Base-by-base conservation (phyloP, 2,888 invertebrate genomes). In the Eupithecia insigniata region DNA sequence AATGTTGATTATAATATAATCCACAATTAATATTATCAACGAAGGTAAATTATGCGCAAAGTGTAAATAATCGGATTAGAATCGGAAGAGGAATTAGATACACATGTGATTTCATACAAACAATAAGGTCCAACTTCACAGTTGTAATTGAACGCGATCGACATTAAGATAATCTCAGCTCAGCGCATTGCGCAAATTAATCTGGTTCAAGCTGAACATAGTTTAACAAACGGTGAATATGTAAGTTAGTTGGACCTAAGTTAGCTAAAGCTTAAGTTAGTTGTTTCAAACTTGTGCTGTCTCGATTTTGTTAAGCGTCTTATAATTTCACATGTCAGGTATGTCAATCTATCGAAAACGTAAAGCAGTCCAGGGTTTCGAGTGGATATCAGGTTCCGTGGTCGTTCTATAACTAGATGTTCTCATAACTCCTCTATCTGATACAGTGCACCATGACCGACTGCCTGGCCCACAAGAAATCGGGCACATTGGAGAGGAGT, bases 11-110 rank as follows among this genome's bases (percentile, higher is more conserved):
- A 16, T 18, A 60, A 60, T 30, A 30, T 1, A 58, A 58, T 58
- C 28, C 30, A 26, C 55, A 26, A 26, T 22, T 26, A 26, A 55
- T 34, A 55, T 30, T 51, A 66, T 66, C 46, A 51, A 32, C 51
- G 30, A 51, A 66, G 66, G 66, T 46, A 32, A 30, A 30, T 28
- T 18, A 46, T n/a, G 46, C 0, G 46, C 30, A 39, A 66, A 66
- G 4, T 46, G 16, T 30, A 46, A 46, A 32, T 30, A 14, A 32
- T 46, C 32, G 26, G n/a, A 66, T 46, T 66, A 46, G 32, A 26
- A 46, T 46, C 46, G 39, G 39, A 18, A 28, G 58, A 10, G 28
- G 58, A 58, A 58, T 58, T 28, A 55, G 5, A 55, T 12, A 65
- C 43, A 28, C 28, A n/a, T 46, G 28, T 16, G 43, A 55, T 34